Conservation (phyloP, 2,888 invertebrate species). For the Thera obeliscata region DNA sequence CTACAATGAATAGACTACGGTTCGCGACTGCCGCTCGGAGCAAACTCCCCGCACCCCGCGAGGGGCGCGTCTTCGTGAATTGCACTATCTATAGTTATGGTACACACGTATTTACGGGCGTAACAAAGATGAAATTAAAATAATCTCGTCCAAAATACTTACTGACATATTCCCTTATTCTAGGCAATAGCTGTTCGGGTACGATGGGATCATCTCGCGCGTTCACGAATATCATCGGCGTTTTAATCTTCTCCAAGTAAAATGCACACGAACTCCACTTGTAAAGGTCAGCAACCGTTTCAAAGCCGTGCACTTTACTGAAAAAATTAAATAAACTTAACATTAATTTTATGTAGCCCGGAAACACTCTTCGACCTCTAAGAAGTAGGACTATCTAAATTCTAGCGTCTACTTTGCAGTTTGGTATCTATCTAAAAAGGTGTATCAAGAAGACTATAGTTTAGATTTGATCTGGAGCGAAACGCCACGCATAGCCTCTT, state of each 20-base stretch:
- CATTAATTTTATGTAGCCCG: background rate
- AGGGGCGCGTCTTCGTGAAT: no score
- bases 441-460: no score
- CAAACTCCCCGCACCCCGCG: no score
- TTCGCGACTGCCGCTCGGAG: no score
- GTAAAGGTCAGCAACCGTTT: constrained; percentile 91
- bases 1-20: no score
- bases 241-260: constrained; percentile 90
- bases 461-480: no score
- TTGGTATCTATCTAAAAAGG: no score
- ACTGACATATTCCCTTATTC: constrained; percentile 91
- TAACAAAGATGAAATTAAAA: background rate
- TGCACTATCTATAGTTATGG: no score
- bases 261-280: constrained; percentile 93
- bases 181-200: constrained; percentile 89
- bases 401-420: no score
- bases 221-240: constrained; percentile 96
- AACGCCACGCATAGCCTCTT: no score
- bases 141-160: constrained; percentile 63
- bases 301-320: constrained; percentile 91
- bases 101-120: no score
- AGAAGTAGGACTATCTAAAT: no score
- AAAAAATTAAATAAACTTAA: constrained; percentile 42
- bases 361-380: background rate
- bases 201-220: constrained; percentile 96